Conservation (phyloP, 1,140 invertebrate species). For the Papilio glaucus region DNA sequence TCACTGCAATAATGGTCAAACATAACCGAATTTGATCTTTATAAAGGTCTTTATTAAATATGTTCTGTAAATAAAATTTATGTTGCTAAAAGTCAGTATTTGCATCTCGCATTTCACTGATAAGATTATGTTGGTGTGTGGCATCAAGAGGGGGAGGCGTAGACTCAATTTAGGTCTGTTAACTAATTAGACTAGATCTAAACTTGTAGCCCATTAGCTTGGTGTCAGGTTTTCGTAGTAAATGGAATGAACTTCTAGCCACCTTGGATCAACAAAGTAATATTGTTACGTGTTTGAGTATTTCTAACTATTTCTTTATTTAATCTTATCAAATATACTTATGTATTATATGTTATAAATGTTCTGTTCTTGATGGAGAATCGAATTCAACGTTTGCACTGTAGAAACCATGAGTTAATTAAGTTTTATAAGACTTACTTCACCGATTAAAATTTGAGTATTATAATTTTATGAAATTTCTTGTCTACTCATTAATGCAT, state of each 20-base stretch:
- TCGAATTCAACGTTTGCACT: too few species aligned
- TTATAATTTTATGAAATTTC: too few species aligned
- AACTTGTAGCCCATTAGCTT: conserved; percentile 7
- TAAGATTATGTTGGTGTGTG: too few species aligned
- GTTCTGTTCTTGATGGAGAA: too few species aligned
- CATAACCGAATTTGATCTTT: neutral
- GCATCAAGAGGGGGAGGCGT: too few species aligned
- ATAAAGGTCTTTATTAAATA: neutral
- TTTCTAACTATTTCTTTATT: neutral
- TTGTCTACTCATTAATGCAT: too few species aligned
- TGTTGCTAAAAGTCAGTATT: neutral
- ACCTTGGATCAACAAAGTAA: neutral
- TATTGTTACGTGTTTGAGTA: neutral
- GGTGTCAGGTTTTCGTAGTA: conserved; percentile 4
- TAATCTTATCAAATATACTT: too few species aligned
- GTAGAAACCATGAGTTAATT: too few species aligned
- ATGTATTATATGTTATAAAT: too few species aligned
- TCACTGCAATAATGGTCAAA: neutral
- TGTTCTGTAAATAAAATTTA: neutral
- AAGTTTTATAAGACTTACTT: too few species aligned
- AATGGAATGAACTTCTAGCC: neutral
- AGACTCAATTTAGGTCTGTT: conserved; percentile 5
- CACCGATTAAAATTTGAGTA: too few species aligned
- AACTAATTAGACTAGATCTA: conserved; percentile 22
- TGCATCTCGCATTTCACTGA: too few species aligned